A percentile compares a stretch with the other conserved stretches of the same genome.
Conservation (phyloP, 2,113 vertebrate species). For the Gymnarchus niloticus region DNA sequence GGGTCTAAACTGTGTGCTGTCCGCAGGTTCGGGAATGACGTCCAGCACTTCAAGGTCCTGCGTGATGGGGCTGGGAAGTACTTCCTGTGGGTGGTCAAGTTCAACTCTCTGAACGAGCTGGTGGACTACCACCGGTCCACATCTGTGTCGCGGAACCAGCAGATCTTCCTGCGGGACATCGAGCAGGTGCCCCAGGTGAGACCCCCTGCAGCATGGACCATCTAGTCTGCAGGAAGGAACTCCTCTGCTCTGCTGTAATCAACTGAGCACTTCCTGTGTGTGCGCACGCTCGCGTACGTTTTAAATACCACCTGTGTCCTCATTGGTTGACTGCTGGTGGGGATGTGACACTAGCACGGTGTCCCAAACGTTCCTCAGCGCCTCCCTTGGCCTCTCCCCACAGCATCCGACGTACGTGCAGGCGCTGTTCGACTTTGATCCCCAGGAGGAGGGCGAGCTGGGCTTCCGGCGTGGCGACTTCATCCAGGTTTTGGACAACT, state of each 20-base stretch:
- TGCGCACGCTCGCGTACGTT: too few species aligned
- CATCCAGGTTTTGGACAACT: constrained; percentile 99
- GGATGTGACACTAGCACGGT: background rate
- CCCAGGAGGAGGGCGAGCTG: constrained; percentile 96
- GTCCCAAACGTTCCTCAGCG: background rate
- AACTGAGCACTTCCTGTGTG: background rate
- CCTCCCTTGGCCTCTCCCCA: constrained; percentile 26
- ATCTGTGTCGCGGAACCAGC: constrained; percentile 80
- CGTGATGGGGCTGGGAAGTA: constrained; percentile 78
- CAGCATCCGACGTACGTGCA: constrained; percentile 90
- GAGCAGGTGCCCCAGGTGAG: constrained; percentile 80
- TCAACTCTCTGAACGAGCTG: constrained; percentile 81
- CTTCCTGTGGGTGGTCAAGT: constrained; percentile 88
- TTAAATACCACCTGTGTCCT: background rate
- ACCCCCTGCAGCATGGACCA: background rate
- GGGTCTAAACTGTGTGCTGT: too few species aligned
- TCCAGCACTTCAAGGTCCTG: constrained; percentile 83
- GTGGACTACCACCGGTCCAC: constrained; percentile 81
- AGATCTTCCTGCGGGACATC: constrained; percentile 82
- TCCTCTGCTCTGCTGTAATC: background rate
- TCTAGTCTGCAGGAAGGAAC: background rate
- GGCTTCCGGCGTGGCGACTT: constrained; percentile 95
- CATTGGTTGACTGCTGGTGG: background rate
- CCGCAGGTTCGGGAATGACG: constrained; percentile 72
- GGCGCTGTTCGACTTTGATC: constrained; percentile 97